Base-by-base conservation (phyloP, 2,888 invertebrate species). In the Acleris cristana region DNA sequence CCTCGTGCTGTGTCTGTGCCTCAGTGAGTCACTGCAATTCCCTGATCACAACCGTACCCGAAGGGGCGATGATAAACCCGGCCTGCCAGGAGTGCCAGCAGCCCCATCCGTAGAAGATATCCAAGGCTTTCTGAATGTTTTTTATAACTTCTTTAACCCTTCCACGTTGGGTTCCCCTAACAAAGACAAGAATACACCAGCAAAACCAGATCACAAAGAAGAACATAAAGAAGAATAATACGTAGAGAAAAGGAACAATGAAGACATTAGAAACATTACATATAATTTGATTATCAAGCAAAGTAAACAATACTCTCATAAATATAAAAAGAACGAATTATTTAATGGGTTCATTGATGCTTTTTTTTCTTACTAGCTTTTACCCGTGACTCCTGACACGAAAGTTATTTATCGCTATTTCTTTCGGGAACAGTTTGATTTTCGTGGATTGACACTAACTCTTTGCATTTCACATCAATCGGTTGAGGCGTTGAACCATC, bases 21-120 rank as follows among this genome's bases (percentile, higher is more conserved):
- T 60, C 4, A 34, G 48, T 4, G 59, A 40, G 45, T n/a, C 62
- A 26, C 26, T 58, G 12, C 57, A 58, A 34, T 53, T 52, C 34
- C 66, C 66, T 14, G 66, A 62, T 56, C 66, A 66, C 52, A 66
- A 66, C 57, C 66, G 66, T 19, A 62, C 10, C 18, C 61, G 61
- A 7, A 51, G 66, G n/a, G 64, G 30, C 16, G 60, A 60, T 12
- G 60, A 55, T 2, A 62, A 52, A 16, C 58, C 62, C 0, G 48
- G 57, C 3, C 7, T 44, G 3, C 26, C 18, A 6, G 34, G 34
- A 34, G 34, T 34, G 3, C n/a, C n/a, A n/a, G 10, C 34, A 34
- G 16, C 2, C 48, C 51, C 8, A 4, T 18, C 30, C 18, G 34
- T 67, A 7, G 14, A 53, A 8, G 67, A 62, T 21, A 19, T 67